Conservation (phyloP, 2,797 vertebrate genomes). For the Tiaroga cobitis region DNA sequence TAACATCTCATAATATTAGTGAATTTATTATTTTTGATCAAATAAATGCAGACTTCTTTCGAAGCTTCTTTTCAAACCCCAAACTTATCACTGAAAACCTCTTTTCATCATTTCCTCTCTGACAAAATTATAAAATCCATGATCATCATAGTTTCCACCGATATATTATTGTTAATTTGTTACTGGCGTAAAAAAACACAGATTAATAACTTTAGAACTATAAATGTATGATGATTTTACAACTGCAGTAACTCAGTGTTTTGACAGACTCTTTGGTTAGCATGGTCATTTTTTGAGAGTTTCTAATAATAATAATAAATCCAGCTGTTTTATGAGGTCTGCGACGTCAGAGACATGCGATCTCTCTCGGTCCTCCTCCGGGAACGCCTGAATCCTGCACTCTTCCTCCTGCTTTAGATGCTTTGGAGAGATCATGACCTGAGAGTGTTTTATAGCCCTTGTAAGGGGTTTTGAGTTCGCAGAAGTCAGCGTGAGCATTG, state of each 20-base stretch:
- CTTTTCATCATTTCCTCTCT: background rate
- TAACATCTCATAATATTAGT: background rate
- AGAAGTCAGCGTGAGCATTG: background rate
- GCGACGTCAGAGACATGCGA: background rate
- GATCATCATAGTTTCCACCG: background rate
- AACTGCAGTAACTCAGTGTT: background rate
- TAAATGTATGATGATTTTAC: background rate
- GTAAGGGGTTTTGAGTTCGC: background rate
- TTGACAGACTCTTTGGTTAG: background rate
- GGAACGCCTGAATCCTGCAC: background rate
- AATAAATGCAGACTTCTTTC: background rate
- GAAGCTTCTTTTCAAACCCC: background rate
- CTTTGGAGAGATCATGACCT: background rate
- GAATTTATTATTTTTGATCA: background rate
- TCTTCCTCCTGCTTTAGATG: background rate
- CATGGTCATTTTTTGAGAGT: background rate
- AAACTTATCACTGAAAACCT: background rate
- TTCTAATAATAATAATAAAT: background rate
- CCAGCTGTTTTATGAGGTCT: background rate
- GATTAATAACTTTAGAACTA: background rate
- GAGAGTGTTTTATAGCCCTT: background rate
- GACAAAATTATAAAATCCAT: background rate
- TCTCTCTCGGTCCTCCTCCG: background rate
- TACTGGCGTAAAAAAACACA: background rate
- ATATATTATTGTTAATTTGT: background rate